Percentiles rank a stretch among this genome's conserved stretches.
phyloP scores from a whole-genome alignment of 2,113 vertebrate genomes.

The Bettongia penicillata region DNA sequence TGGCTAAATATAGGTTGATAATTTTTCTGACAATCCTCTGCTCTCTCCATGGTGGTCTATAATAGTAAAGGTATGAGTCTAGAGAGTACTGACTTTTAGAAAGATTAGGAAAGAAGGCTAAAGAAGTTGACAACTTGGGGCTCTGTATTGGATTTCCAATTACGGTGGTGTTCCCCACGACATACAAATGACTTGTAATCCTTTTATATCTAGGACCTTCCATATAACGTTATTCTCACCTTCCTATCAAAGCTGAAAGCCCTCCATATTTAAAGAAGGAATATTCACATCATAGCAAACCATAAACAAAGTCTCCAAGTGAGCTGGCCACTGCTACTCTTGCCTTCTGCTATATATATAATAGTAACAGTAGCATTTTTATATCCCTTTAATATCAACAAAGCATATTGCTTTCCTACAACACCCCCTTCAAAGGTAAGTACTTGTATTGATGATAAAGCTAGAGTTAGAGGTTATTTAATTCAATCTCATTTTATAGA shows the following conservation, averaged over 20 bases:
- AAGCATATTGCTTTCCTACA: neutral
- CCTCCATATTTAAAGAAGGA: neutral
- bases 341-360: neutral
- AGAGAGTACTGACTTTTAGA: neutral
- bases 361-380: neutral
- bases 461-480: neutral
- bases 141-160: neutral
- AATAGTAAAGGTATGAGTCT: neutral
- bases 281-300: neutral
- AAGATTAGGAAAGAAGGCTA: neutral
- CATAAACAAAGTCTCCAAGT: neutral
- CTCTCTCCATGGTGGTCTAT: neutral
- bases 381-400: neutral
- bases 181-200: neutral
- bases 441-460: neutral
- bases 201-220: neutral
- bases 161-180: neutral
- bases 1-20: conserved; percentile 24
- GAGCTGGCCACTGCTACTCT: neutral
- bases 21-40: neutral
- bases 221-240: neutral
- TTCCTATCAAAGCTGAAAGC: neutral
- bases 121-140: neutral
- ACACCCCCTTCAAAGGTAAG: neutral
- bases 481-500: neutral